phyloP scores from a whole-genome alignment of 2,888 invertebrate species.

The Epinotia demarniana region DNA sequence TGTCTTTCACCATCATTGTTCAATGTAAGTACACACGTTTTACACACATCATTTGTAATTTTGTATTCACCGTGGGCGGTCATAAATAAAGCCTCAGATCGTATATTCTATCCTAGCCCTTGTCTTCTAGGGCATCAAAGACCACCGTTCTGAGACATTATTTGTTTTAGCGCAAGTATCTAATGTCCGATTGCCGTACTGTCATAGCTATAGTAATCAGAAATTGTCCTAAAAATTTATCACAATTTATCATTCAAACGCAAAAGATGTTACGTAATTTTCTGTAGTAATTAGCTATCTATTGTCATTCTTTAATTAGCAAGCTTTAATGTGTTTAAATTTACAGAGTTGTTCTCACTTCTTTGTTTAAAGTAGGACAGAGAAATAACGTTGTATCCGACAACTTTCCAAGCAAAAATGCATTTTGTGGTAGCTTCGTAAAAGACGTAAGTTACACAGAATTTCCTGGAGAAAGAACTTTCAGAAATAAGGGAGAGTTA shows the following conservation, averaged over 20 bases:
- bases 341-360: background rate
- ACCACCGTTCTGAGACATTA: no score
- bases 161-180: no score
- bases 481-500: background rate
- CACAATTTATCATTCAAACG: no score
- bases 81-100: no score
- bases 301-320: slow-evolving; percentile 2
- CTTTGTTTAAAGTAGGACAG: background rate
- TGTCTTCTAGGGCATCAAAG: no score
- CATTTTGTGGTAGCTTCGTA: background rate
- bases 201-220: no score
- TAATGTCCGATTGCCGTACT: no score
- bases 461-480: background rate
- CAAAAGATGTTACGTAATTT: background rate
- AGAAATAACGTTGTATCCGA: background rate
- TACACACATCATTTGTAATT: no score
- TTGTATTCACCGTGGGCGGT: no score
- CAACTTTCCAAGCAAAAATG: background rate
- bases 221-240: background rate
- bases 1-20: no score
- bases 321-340: background rate
- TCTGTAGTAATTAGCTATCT: slow-evolving; percentile 1
- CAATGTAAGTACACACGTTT: no score
- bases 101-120: no score
- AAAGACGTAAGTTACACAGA: background rate